phyloP scores from a whole-genome alignment of 23 tunicate species.

The Phallusia fumigata region DNA sequence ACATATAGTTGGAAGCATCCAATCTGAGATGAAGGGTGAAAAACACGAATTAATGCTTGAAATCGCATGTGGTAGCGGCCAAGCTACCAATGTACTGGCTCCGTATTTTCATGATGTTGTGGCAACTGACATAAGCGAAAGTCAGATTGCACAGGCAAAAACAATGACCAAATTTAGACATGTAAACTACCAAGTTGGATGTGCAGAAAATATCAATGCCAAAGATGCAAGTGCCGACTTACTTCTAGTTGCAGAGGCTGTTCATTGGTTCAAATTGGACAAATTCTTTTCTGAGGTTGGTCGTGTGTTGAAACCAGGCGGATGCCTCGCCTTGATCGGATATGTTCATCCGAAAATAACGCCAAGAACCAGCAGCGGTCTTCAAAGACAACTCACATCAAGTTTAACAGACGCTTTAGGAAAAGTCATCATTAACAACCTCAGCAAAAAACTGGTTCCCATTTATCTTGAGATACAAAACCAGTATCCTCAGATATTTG shows the following conservation, averaged over 20 bases:
- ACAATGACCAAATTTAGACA: slow-evolving; percentile 12
- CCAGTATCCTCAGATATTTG: no score
- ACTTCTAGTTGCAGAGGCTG: slow-evolving; percentile 52
- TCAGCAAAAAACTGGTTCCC: no score
- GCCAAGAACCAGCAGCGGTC: neutral
- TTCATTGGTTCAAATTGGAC: slow-evolving; percentile 69
- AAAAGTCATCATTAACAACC: no score
- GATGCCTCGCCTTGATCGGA: slow-evolving; percentile 51
- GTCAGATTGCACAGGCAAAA: slow-evolving; percentile 49
- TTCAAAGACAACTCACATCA: neutral
- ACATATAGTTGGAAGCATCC: no score
- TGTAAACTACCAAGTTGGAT: slow-evolving; percentile 37
- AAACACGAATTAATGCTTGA: slow-evolving; percentile 37
- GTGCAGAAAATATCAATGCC: slow-evolving; percentile 41
- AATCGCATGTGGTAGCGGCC: slow-evolving; percentile 76
- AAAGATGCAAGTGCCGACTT: slow-evolving; percentile 48
- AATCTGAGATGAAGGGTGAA: no score
- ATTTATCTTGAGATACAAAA: no score
- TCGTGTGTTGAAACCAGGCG: slow-evolving; percentile 62
- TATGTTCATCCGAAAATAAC: slow-evolving; percentile 21
- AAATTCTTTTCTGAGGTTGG: slow-evolving; percentile 51
- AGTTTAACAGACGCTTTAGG: no score
- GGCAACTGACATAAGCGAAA: slow-evolving; percentile 50
- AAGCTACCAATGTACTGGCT: slow-evolving; percentile 29
- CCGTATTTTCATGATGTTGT: slow-evolving; percentile 29